Evolutionary conservation across 2,113 vertebrate genomes (phyloP).

Genomic region (Suricata suricatta): DNA sequence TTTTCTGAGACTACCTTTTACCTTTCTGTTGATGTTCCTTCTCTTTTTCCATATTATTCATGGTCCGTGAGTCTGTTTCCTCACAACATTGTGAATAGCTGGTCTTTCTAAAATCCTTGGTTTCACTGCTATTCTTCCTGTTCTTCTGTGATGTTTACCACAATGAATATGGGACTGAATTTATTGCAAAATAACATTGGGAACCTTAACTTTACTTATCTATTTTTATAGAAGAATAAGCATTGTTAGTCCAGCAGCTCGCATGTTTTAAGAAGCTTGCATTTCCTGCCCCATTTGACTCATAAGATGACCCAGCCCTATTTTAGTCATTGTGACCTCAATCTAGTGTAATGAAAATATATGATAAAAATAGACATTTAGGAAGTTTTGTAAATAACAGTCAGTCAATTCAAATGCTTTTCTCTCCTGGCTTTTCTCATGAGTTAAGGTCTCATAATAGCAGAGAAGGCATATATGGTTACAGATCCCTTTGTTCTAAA

Average conservation of each 20-base stretch:
- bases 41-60: constrained; percentile 3
- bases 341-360: constrained; percentile 36
- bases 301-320: not conserved
- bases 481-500: constrained; percentile 4
- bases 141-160: constrained; percentile 43
- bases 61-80: not conserved
- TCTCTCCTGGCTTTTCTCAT: not conserved
- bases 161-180: not conserved
- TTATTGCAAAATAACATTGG: constrained; percentile 44
- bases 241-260: constrained; percentile 35
- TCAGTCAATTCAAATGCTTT: not conserved
- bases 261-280: constrained; percentile 44
- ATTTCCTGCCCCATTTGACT: not conserved
- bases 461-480: not conserved
- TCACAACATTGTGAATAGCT: not conserved
- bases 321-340: constrained; percentile 47
- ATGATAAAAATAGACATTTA: constrained; percentile 40
- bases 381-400: not conserved
- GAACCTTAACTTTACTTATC: constrained; percentile 42
- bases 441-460: not conserved
- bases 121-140: constrained; percentile 27
- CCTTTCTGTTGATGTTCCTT: not conserved
- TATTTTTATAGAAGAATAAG: constrained; percentile 57
- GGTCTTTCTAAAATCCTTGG: not conserved
- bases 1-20: constrained; percentile 43